A percentile compares a stretch with the other conserved stretches of the same genome.
Evolutionary conservation across 2,797 vertebrate genomes (phyloP).

Genomic region (Gila robusta): DNA sequence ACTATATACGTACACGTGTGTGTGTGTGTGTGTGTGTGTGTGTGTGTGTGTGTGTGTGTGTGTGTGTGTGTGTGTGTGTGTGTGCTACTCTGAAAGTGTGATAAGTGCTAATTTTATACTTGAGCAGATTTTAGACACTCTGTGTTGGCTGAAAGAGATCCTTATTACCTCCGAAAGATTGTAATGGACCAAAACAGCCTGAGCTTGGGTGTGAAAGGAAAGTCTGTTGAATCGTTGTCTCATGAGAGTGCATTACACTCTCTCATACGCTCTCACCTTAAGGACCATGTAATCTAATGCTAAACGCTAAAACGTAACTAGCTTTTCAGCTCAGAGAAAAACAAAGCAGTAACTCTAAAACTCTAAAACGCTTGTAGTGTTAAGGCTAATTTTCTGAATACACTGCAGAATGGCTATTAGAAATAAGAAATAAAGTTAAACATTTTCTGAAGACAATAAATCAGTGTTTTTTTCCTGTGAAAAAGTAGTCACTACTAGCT

Average conservation of each 20-base stretch:
- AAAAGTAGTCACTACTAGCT: neutral
- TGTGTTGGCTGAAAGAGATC: constrained; percentile 38
- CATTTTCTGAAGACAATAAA: neutral
- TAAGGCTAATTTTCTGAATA: neutral
- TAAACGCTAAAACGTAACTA: neutral
- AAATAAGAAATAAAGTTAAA: neutral
- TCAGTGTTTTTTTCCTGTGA: neutral
- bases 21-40: neutral
- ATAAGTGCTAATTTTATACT: constrained; percentile 47
- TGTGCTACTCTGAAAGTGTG: neutral
- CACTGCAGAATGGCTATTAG: neutral
- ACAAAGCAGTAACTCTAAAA: constrained; percentile 30
- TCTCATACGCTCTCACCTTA: neutral
- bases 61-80: neutral
- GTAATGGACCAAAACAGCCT: constrained; percentile 18
- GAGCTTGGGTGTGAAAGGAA: constrained; percentile 25
- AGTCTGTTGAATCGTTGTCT: constrained; percentile 14
- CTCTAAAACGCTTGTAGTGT: neutral
- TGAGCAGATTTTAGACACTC: constrained; percentile 38
- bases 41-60: constrained; percentile 11
- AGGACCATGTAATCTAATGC: constrained; percentile 20
- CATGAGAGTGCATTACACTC: constrained; percentile 1
- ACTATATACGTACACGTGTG: constrained; percentile 5
- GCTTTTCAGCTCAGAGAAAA: constrained; percentile 11
- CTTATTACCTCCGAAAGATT: constrained; percentile 41